These are phyloP conservation scores for Caradrina clavipalpis DNA, from an alignment of 2,888 invertebrate genomes.

Conservation along the genomic window DNA sequence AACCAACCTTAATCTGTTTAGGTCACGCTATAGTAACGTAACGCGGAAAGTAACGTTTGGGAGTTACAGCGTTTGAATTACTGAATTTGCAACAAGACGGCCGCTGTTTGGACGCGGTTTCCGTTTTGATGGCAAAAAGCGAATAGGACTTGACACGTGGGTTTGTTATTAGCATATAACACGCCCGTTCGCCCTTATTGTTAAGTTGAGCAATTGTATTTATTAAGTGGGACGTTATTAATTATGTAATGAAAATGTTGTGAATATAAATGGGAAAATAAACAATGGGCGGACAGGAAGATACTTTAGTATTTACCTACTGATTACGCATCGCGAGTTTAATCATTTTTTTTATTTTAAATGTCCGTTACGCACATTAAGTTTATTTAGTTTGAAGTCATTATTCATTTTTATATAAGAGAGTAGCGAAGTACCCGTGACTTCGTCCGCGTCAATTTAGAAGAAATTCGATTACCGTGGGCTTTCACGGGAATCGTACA, in stretches of 20 bases:
- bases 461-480: too few relatives aligned
- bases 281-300: not conserved
- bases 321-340: too few relatives aligned
- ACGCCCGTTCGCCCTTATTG: conserved; percentile 39
- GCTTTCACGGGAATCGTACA: too few relatives aligned
- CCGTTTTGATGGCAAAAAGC: conserved; percentile 49
- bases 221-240: conserved; percentile 33
- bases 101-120: conserved; percentile 40
- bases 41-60: conserved; percentile 63
- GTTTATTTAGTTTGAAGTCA: too few relatives aligned
- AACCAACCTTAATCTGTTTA: conserved; percentile 75
- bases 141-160: conserved; percentile 46
- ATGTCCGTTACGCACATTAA: too few relatives aligned
- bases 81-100: conserved; percentile 38
- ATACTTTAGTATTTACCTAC: conserved; percentile 2
- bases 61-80: conserved; percentile 37
- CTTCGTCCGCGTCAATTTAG: too few relatives aligned
- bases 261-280: conserved; percentile 3
- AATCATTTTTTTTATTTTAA: too few relatives aligned
- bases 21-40: conserved; percentile 76
- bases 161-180: conserved; percentile 53
- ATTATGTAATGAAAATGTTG: conserved; percentile 6
- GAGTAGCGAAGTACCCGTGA: too few relatives aligned
- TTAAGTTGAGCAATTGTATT: conserved; percentile 44
- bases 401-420: too few relatives aligned